These are phyloP conservation scores for Abramis brama DNA, from an alignment of 2,113 vertebrate genomes.

Conservation along the genomic window DNA sequence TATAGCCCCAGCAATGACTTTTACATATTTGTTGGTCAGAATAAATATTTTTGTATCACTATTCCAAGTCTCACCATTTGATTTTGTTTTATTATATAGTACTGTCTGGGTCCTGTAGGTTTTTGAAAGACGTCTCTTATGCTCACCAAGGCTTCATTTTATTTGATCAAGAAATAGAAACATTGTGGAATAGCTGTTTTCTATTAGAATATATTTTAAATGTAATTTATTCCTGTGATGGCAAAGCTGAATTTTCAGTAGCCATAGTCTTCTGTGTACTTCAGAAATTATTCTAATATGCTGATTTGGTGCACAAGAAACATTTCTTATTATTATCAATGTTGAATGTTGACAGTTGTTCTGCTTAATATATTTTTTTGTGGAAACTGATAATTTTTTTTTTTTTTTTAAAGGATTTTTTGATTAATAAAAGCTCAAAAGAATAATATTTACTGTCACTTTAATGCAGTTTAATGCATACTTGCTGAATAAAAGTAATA, in stretches of 20 bases:
- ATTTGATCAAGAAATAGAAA: not conserved
- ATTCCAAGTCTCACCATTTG: not conserved
- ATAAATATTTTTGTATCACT: not conserved
- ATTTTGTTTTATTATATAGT: not conserved
- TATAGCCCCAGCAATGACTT: not conserved
- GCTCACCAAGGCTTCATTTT: not conserved
- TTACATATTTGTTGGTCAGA: not conserved
- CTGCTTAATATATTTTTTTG: not conserved
- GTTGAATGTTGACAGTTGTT: not conserved
- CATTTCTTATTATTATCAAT: not conserved
- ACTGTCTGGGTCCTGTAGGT: not conserved
- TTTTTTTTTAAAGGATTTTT: not conserved
- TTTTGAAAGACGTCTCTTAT: not conserved
- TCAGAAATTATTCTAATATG: not conserved
- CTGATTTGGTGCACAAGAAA: not conserved
- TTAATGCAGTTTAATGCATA: no score
- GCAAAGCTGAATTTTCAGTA: not conserved
- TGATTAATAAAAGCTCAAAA: not conserved
- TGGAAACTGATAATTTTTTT: not conserved
- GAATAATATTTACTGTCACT: no score
- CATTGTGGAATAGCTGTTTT: not conserved
- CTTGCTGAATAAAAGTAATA: not conserved
- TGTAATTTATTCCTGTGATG: not conserved
- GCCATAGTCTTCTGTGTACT: not conserved
- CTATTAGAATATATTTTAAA: not conserved